Percentiles rank a stretch among this genome's conserved stretches.
Evolutionary conservation across 2,888 invertebrate genomes (phyloP).

Genomic region (Phorcus lineatus): DNA sequence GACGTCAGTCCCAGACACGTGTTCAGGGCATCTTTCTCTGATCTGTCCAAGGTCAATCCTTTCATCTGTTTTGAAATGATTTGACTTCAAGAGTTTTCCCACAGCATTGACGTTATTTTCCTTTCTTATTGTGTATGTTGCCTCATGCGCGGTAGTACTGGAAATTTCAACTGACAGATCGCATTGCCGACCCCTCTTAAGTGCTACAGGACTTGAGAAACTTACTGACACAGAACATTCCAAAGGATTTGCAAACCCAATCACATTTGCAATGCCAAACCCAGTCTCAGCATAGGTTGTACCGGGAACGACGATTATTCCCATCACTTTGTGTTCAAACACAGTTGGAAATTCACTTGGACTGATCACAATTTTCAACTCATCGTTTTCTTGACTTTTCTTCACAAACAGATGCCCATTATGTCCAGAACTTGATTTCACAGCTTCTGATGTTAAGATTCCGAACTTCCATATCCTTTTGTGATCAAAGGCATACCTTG

Average conservation of each 20-base stretch:
- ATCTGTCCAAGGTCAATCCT: too few relatives aligned
- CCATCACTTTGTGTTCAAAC: too few relatives aligned
- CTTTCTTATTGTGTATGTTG: not conserved
- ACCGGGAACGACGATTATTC: constrained; percentile 50
- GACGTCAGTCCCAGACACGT: constrained; percentile 17
- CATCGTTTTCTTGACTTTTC: not conserved
- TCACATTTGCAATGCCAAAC: constrained; percentile 41
- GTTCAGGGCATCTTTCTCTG: too few relatives aligned
- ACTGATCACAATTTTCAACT: constrained; percentile 10
- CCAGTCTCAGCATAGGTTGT: constrained; percentile 56
- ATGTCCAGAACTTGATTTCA: too few relatives aligned
- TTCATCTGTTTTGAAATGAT: too few relatives aligned
- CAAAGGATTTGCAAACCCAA: not conserved
- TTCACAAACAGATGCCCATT: too few relatives aligned
- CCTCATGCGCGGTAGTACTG: too few relatives aligned
- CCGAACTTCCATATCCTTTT: constrained; percentile 37
- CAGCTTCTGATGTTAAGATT: not conserved
- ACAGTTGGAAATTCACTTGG: constrained; percentile 35
- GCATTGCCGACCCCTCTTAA: not conserved
- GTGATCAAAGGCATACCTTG: constrained; percentile 53
- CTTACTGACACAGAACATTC: too few relatives aligned
- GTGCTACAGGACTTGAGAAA: too few relatives aligned
- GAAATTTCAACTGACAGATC: not conserved
- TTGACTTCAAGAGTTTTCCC: too few relatives aligned
- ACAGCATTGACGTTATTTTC: not conserved